Conservation (phyloP, 1,140 invertebrate genomes). For the Mya arenaria region DNA sequence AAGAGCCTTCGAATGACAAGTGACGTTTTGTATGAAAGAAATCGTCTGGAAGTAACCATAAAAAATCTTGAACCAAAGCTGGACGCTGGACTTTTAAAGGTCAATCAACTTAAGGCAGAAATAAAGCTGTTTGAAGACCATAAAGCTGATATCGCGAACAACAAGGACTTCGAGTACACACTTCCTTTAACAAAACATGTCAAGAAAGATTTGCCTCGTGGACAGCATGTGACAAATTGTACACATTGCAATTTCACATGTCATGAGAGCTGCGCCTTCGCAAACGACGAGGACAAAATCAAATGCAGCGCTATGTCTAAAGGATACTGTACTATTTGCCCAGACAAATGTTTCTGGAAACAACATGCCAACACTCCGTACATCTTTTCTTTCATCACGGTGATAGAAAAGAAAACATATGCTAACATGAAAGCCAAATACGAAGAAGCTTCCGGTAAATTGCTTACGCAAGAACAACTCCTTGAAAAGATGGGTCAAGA, state of each 20-base stretch:
- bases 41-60: constrained; percentile 15
- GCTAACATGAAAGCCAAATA: constrained; percentile 6
- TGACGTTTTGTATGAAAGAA: constrained; percentile 39
- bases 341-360: constrained; percentile 20
- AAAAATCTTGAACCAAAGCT: constrained; percentile 33
- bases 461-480: constrained; percentile 19
- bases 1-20: constrained; percentile 39
- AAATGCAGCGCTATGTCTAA: constrained; percentile 11
- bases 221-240: constrained; percentile 52
- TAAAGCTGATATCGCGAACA: constrained; percentile 26
- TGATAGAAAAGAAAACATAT: constrained; percentile 30
- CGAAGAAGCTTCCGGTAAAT: constrained; percentile 20
- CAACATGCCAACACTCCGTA: constrained; percentile 33
- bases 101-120: constrained; percentile 24
- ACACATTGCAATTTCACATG: constrained; percentile 51
- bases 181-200: constrained; percentile 15
- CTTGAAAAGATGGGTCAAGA: constrained; percentile 42
- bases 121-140: constrained; percentile 24
- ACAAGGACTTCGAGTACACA: constrained; percentile 49
- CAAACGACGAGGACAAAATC: constrained; percentile 7
- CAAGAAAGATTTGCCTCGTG: background rate
- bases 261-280: constrained; percentile 34
- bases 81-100: constrained; percentile 1
- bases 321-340: constrained; percentile 33
- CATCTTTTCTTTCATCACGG: background rate